Evolutionary conservation across 2,888 invertebrate species (phyloP).

Genomic region (Allacma fusca): DNA sequence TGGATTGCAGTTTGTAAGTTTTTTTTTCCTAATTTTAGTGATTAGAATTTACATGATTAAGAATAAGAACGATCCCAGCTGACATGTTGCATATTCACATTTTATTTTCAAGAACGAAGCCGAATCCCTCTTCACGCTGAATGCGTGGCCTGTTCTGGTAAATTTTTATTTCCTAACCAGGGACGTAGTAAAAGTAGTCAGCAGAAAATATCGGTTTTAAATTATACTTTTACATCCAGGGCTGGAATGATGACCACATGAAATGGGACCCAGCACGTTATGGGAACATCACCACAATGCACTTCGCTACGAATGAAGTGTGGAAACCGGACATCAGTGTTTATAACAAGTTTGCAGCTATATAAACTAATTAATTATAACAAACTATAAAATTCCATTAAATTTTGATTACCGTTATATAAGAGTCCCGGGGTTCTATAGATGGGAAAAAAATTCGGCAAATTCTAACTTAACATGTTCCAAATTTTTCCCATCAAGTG

Average conservation of each 20-base stretch:
- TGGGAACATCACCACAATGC: conserved; percentile 71
- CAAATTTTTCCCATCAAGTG: too few species aligned
- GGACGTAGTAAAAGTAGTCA: conserved; percentile 18
- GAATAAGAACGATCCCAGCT: too few species aligned
- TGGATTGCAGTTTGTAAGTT: conserved; percentile 59
- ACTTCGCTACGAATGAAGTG: conserved; percentile 75
- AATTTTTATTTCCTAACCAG: neutral
- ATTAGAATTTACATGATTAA: neutral
- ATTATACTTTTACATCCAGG: conserved; percentile 67
- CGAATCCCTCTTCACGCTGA: conserved; percentile 70
- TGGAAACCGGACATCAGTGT: conserved; percentile 81
- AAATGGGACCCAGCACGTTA: conserved; percentile 76
- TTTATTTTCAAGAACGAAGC: conserved; percentile 67
- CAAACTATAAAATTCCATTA: too few species aligned
- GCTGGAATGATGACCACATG: conserved; percentile 77
- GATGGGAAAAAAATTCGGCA: too few species aligned
- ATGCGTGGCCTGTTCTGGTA: conserved; percentile 73
- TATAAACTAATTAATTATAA: too few species aligned
- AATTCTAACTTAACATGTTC: too few species aligned
- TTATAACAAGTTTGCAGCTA: conserved; percentile 68
- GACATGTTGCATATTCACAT: too few species aligned
- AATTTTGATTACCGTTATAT: too few species aligned
- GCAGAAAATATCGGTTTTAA: too few species aligned
- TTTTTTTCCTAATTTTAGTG: neutral
- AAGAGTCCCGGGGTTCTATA: too few species aligned